Percentiles rank a stretch among this genome's conserved stretches.
phyloP scores from a whole-genome alignment of 2,113 vertebrate species.

The Phasianus colchicus region DNA sequence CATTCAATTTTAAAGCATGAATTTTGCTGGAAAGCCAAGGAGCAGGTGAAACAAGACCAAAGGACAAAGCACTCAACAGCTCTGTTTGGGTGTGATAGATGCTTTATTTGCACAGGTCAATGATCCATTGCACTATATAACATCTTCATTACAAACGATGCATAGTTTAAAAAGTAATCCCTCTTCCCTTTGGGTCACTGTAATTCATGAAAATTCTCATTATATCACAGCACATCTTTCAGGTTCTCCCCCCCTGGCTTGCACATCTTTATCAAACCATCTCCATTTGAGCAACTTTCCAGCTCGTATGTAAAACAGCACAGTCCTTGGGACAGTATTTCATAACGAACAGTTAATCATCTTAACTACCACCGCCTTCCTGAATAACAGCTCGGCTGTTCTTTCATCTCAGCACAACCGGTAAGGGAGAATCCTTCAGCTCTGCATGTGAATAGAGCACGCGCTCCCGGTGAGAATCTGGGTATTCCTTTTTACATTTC shows the following conservation, averaged over 20 bases:
- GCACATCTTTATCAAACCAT: background rate
- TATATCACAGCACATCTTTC: background rate
- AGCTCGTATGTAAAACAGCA: background rate
- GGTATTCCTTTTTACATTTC: constrained; percentile 42
- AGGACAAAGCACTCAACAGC: background rate
- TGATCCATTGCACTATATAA: background rate
- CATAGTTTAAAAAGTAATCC: background rate
- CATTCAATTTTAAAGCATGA: background rate
- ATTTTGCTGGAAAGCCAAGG: background rate
- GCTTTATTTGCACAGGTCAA: background rate
- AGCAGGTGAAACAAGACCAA: background rate
- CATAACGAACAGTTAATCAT: constrained; percentile 8
- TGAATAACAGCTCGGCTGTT: background rate
- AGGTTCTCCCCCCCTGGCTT: background rate
- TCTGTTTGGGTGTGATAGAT: background rate
- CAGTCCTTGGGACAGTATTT: background rate
- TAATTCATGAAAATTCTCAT: background rate
- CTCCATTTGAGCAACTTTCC: background rate
- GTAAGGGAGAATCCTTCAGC: constrained; percentile 28
- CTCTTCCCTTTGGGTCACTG: background rate
- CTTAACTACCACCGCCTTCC: constrained; percentile 12
- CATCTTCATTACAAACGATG: background rate
- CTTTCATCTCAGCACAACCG: background rate
- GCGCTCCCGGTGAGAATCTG: background rate
- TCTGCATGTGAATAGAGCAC: background rate